Base-by-base conservation (phyloP, 2,888 invertebrate species). In the Melieria omissa region DNA sequence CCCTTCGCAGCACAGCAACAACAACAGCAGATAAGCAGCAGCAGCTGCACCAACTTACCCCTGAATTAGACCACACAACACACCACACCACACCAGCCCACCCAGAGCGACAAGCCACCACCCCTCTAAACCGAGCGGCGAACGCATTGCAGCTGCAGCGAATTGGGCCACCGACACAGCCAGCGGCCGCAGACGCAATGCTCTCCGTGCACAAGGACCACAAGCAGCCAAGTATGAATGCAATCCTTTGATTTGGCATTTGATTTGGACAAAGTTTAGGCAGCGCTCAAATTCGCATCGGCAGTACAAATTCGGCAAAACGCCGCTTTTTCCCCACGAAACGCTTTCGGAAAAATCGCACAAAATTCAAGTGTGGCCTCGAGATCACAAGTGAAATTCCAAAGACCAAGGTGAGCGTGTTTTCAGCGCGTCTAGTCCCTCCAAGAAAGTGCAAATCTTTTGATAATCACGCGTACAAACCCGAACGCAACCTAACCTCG, bases 21-120 rank as follows among this genome's bases (percentile, higher is more conserved):
- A 57, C 73, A 52, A 71, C 66, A 73, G 58, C 69, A 72, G 71
- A 64, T n/a, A 41, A 42, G 1, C 42, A 14, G 3, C 14, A 29
- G 16, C 12, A 10, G 29, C 10, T 60, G 49, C 41, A 60, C n/a
- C 5, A n/a, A 67, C 29, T 41, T 45, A 42, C 10, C 10, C 49
- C 29, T 29, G 29, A 29, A 29, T 29, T 29, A 29, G 29, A 29
- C 29, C 2, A 29, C 29, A 29, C n/a, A n/a, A 60, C n/a, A 9
- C 47, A 46, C 8, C 47, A 42, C 42, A 52, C 29, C 70, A 29
- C 66, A 73, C 70, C 74, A 66, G 66, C 75, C 73, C 68, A 74
- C 68, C 73, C 62, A 69, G 68, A 77, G 64, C 61, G 75, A 74
- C 72, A 75, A 65, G 70, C 52, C 61, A 64, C 72, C 71, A 75